Percentiles rank a stretch among this genome's conserved stretches.
These are phyloP conservation scores for Odocoileus hemionus DNA, from an alignment of 2,113 vertebrate genomes.

Conservation along the genomic window DNA sequence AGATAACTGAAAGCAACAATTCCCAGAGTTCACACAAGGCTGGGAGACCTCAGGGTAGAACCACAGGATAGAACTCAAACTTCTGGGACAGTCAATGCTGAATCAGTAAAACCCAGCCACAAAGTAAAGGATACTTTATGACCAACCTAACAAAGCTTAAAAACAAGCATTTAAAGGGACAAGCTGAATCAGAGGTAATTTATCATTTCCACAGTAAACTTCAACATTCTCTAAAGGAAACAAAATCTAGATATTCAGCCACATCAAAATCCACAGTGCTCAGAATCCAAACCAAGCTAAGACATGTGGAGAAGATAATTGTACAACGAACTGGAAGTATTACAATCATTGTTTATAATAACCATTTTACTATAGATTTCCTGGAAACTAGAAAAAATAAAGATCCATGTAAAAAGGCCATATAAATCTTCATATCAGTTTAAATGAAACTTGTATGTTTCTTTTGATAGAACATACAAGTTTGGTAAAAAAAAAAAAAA, in stretches of 20 bases:
- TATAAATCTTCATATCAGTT: not conserved
- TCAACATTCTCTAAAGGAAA: not conserved
- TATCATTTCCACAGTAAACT: not conserved
- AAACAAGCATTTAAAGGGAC: not conserved
- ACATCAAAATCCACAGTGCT: not conserved
- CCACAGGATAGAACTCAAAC: not conserved
- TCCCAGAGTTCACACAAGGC: not conserved
- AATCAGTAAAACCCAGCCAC: not conserved
- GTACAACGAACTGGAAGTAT: not conserved
- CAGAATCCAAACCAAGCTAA: not conserved
- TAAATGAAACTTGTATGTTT: not conserved
- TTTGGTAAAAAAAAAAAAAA: too few relatives aligned
- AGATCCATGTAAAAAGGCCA: not conserved
- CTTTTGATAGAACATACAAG: too few relatives aligned
- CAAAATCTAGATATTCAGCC: not conserved
- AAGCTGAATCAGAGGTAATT: not conserved
- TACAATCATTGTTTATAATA: not conserved
- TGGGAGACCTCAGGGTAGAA: not conserved
- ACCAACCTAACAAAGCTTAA: not conserved
- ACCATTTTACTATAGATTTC: not conserved
- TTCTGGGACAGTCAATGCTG: not conserved
- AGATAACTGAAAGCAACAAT: not conserved
- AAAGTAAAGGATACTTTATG: not conserved
- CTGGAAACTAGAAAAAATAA: not conserved
- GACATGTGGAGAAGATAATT: not conserved